Evolutionary conservation across 2,797 vertebrate species (phyloP), one percentile per base, ranked within the genome.

Genomic region (Enoplosus armatus): DNA sequence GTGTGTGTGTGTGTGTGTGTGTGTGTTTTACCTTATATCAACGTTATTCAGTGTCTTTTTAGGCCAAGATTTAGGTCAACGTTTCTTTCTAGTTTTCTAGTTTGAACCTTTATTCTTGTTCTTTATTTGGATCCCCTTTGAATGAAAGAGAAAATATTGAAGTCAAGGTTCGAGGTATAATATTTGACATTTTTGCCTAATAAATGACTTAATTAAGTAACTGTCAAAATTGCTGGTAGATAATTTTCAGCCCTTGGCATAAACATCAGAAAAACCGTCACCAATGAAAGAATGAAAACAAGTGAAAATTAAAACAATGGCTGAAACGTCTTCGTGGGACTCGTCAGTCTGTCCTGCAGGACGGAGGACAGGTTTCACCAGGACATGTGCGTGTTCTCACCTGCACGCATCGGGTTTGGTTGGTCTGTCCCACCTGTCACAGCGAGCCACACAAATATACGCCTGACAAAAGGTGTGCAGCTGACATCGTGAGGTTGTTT

Each of bases 281-380:
- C 43, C 18, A 45, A 18, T 18, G 43, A 45, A 41, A 41, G 5
- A 6, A 15, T 15, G 16, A 60, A 24, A 26, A 35, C 63, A 26
- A 18, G 8, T n/a, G 0, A 11, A 24, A 0, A n/a, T 18, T 7
- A 10, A 33, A 8, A n/a, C 2, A 7, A 20, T 22, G 26, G 8
- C 2, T 8, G 14, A 41, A 18, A 39, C 33, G 0, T 18, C 2
- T 2, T 0, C 20, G 24, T 43, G 20, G 8, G 22, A 5, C 7
- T 35, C 5, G 12, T 48, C 47, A 20, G 15, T 31, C 8, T 31
- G 27, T 31, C 53, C 53, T 33, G 29, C 15, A 9, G 8, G 2
- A 33, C 16, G 5, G 35, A 15, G 58, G 29, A 60, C 31, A 37
- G 12, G 58, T 63, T 73, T 29, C 9, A 29, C 43, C 59, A 24